phyloP scores from a whole-genome alignment of 2,113 vertebrate species.

The Microtus pennsylvanicus region DNA sequence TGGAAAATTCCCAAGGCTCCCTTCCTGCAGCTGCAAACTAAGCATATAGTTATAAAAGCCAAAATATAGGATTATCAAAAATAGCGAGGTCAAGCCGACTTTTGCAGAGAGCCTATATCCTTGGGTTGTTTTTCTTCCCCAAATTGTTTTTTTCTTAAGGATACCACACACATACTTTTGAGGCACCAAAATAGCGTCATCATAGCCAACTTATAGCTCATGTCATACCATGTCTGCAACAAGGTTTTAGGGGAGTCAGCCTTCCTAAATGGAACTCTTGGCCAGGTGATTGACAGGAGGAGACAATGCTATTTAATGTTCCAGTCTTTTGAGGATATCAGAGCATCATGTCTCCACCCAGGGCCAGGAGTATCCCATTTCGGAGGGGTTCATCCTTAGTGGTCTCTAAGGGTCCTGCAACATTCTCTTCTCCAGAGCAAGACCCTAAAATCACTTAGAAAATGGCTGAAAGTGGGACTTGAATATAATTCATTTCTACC shows the following conservation, averaged over 20 bases:
- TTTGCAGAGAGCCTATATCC: neutral
- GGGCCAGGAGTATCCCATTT: neutral
- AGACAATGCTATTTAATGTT: neutral
- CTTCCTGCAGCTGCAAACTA: neutral
- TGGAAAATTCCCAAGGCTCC: neutral
- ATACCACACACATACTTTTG: neutral
- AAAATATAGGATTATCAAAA: neutral
- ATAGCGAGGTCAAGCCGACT: neutral
- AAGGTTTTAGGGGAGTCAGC: too few relatives aligned
- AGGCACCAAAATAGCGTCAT: neutral
- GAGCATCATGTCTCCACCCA: neutral
- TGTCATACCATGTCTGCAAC: neutral
- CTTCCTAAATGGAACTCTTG: neutral
- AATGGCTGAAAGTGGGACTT: neutral
- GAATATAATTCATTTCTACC: neutral
- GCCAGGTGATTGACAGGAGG: neutral
- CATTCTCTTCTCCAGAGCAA: neutral
- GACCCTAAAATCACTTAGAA: neutral
- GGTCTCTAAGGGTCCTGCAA: neutral
- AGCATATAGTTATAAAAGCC: neutral
- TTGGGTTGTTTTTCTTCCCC: neutral
- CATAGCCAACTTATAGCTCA: neutral
- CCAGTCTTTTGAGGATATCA: neutral
- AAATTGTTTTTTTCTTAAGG: neutral
- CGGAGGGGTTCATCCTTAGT: too few relatives aligned